Evolutionary conservation across 2,797 vertebrate genomes (phyloP).

Genomic region (Anisognathus igniventris): DNA sequence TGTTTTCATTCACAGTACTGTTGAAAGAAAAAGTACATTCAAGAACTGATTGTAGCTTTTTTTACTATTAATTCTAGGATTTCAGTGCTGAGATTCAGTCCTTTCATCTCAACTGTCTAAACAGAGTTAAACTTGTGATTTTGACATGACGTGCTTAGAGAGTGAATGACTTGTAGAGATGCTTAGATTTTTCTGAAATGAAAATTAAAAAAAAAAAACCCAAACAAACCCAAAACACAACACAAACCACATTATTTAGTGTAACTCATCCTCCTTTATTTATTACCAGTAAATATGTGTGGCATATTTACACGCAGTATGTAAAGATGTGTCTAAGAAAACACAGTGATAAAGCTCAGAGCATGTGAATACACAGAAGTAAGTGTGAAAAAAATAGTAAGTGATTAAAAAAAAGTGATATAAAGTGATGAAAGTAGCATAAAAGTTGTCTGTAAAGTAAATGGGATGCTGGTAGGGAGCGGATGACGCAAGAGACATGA

Average conservation of each 20-base stretch:
- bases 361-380: background rate
- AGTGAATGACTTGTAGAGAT: background rate
- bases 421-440: background rate
- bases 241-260: background rate
- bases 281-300: background rate
- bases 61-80: background rate
- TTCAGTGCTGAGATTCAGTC: background rate
- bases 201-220: background rate
- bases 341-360: background rate
- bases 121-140: background rate
- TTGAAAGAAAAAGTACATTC: background rate
- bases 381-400: background rate
- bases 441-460: background rate
- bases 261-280: background rate
- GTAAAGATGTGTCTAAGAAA: background rate
- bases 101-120: background rate
- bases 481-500: background rate
- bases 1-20: background rate
- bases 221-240: rapidly evolving
- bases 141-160: background rate
- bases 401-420: background rate
- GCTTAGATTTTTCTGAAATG: background rate
- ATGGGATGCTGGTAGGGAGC: background rate
- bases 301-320: rapidly evolving
- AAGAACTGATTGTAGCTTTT: background rate